A percentile compares a stretch with the other conserved stretches of the same genome.
phyloP scores from a whole-genome alignment of 1,140 invertebrate species.

The Teleogryllus occipitalis region DNA sequence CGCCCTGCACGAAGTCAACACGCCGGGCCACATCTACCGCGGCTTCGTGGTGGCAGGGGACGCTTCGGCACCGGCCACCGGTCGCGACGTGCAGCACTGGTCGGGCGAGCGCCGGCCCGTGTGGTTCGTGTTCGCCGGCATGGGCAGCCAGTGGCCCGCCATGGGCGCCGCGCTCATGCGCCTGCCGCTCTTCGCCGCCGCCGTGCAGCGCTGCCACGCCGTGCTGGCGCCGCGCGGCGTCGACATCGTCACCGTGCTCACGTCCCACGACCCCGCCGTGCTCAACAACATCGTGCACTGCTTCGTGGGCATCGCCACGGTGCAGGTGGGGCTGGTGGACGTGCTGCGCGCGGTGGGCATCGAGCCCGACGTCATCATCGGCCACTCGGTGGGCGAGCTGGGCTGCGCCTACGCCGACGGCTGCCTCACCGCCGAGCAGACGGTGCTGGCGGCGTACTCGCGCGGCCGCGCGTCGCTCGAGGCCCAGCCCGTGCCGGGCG shows the following conservation, averaged over 20 bases:
- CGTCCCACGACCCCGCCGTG: slow-evolving; percentile 60
- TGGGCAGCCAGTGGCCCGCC: slow-evolving; percentile 57
- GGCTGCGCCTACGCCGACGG: slow-evolving; percentile 86
- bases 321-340: slow-evolving; percentile 78
- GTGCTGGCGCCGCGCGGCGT: slow-evolving; percentile 66
- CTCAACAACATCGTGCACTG: slow-evolving; percentile 78
- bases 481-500: slow-evolving; percentile 39
- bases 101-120: slow-evolving; percentile 36
- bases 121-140: slow-evolving; percentile 57
- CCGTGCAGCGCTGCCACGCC: slow-evolving; percentile 49
- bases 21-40: slow-evolving; percentile 36
- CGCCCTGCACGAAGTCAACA: slow-evolving; percentile 32
- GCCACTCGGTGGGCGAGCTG: slow-evolving; percentile 82
- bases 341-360: slow-evolving; percentile 60
- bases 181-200: slow-evolving; percentile 17
- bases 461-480: slow-evolving; percentile 47
- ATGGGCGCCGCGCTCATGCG: slow-evolving; percentile 41
- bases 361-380: slow-evolving; percentile 76
- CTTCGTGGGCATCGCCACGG: slow-evolving; percentile 88
- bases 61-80: no score
- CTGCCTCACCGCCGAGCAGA: slow-evolving; percentile 72
- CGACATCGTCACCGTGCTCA: slow-evolving; percentile 73
- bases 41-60: no score
- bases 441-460: slow-evolving; percentile 64
- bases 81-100: background rate